Percentiles rank a stretch among this genome's conserved stretches.
phyloP scores from a whole-genome alignment of 2,888 invertebrate genomes.

The Scaptomyza cyrtandrae region DNA sequence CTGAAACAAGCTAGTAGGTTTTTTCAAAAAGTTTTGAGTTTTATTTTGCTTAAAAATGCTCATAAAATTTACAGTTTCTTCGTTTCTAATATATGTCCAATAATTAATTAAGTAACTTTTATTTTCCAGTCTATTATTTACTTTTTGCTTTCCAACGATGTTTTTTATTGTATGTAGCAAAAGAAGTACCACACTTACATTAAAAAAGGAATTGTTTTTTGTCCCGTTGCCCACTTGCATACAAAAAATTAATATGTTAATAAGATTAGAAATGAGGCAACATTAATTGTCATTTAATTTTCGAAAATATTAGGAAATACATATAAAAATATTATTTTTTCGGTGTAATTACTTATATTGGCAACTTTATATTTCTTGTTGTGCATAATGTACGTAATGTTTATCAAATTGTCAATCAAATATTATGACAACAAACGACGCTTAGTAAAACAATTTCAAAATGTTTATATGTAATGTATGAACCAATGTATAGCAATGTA shows the following conservation, averaged over 20 bases:
- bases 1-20: slow-evolving; percentile 7
- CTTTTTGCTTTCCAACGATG: slow-evolving; percentile 15
- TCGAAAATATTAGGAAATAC: slow-evolving; percentile 50
- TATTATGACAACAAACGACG: slow-evolving; percentile 47
- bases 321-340: slow-evolving; percentile 66
- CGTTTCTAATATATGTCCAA: slow-evolving; percentile 41
- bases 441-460: slow-evolving; percentile 48
- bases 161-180: slow-evolving; percentile 16
- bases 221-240: slow-evolving; percentile 28
- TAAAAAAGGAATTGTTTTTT: slow-evolving; percentile 42
- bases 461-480: slow-evolving; percentile 45
- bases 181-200: slow-evolving; percentile 20
- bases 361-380: slow-evolving; percentile 67
- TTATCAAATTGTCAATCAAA: slow-evolving; percentile 49
- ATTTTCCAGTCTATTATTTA: slow-evolving; percentile 10
- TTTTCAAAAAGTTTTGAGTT: slow-evolving; percentile 50
- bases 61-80: slow-evolving; percentile 49
- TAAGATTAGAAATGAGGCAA: slow-evolving; percentile 50
- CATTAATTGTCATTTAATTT: slow-evolving; percentile 35
- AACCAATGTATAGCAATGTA: slow-evolving; percentile 49
- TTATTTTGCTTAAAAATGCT: slow-evolving; percentile 60
- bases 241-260: slow-evolving; percentile 39
- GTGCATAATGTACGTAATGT: slow-evolving; percentile 59
- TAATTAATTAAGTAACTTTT: slow-evolving; percentile 27
- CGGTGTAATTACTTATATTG: slow-evolving; percentile 74